phyloP scores from a whole-genome alignment of 2,888 invertebrate genomes.

The Stenolophus ochropezus region DNA sequence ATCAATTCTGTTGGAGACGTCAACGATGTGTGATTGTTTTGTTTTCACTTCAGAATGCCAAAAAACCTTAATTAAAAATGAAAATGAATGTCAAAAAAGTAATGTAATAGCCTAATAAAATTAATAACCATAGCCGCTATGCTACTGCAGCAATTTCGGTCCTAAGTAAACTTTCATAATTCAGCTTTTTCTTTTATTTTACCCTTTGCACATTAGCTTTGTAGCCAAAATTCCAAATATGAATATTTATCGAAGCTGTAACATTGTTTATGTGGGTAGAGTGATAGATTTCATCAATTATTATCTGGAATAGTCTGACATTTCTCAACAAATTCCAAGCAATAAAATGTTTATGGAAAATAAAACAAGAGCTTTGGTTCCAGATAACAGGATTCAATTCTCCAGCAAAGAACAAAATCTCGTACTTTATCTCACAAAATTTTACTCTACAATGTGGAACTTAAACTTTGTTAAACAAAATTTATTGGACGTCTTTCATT shows the following conservation, averaged over 20 bases:
- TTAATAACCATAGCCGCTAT: not conserved
- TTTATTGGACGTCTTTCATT: too few species aligned
- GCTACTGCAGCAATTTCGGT: not conserved
- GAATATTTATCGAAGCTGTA: not conserved
- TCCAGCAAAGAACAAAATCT: not conserved
- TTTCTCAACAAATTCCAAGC: slow-evolving; percentile 31
- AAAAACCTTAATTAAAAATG: not conserved
- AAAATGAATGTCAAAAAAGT: not conserved
- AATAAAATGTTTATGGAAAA: slow-evolving; percentile 38
- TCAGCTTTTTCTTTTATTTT: not conserved
- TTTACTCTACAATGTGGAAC: not conserved
- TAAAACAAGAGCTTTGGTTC: slow-evolving; percentile 2
- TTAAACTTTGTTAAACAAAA: too few species aligned
- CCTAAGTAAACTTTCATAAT: slow-evolving; percentile 32
- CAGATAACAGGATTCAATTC: slow-evolving; percentile 1
- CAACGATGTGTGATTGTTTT: too few species aligned
- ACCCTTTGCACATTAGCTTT: not conserved
- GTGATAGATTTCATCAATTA: slow-evolving; percentile 14
- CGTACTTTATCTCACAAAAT: not conserved
- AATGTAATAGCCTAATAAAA: not conserved
- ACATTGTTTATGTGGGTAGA: not conserved
- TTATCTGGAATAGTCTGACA: slow-evolving; percentile 6
- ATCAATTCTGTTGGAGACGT: too few species aligned
- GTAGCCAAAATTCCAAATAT: slow-evolving; percentile 1
- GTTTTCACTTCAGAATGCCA: too few species aligned